Evolutionary conservation across 1,140 invertebrate species (phyloP), one percentile per base, ranked within the genome.

Genomic region (Drosophila pseudoananassae): DNA sequence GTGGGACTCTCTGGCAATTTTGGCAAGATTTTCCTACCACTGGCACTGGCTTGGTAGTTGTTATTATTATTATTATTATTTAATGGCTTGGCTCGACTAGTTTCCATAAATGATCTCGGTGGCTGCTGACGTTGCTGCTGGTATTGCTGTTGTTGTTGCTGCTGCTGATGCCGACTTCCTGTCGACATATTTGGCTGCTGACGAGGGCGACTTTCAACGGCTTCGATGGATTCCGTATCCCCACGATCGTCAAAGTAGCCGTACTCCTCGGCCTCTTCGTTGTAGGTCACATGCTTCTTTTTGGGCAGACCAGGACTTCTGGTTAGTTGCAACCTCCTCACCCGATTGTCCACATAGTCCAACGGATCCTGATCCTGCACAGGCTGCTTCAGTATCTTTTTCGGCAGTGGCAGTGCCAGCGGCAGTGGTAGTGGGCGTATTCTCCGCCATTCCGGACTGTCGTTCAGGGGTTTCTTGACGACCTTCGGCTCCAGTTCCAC

Each of bases 21-120:
- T 55, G 84, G 87, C 36, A 72, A 72, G 64, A 7, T 92, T 92
- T 10, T 76, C 52, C 69, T 73, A 55, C 23, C 40, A 36, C 27
- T 60, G 40, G 47, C 38, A 47, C 27, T 33, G 53, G 53, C 40
- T 17, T 27, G 56, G 63, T 70, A 61, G 66, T 76, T 71, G 66
- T 76, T 71, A 77, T 76, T 88, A 75, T 78, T 88, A 72, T 83
- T 85, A 78, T 83, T 68, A 63, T 80, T 88, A 74, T 88, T 88
- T 89, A 88, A 89, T 74, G 84, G 63, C 66, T 88, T 89, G 64
- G 53, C 64, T 45, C 82, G 82, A 83, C 73, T 66, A 76, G 82
- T 73, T 88, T 87, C 87, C 82, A 71, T 73, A 90, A 80, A 83
- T 57, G 78, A 82, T 50, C 46, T 36, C n/a, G 33, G 53, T 49